phyloP scores from a whole-genome alignment of 2,113 vertebrate species.

The Cynopterus brachyotis region DNA sequence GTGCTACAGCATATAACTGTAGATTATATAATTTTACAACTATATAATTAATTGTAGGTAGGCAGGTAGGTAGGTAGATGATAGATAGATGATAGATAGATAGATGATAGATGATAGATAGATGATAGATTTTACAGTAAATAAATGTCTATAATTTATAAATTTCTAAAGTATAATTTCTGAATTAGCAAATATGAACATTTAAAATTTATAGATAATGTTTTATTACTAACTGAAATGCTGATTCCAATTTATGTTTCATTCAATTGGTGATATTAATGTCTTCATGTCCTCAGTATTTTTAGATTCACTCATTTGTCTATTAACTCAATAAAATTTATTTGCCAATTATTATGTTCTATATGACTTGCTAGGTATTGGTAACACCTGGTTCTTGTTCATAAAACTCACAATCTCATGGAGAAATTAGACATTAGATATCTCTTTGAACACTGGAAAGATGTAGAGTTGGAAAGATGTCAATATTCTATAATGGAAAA shows the following conservation, averaged over 20 bases:
- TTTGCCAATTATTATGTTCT: background rate
- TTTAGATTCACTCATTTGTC: background rate
- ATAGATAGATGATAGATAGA: too few species aligned
- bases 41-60: too few species aligned
- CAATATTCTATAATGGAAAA: background rate
- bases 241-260: background rate
- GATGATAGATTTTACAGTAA: background rate
- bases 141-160: background rate
- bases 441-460: background rate
- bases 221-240: background rate
- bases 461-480: background rate
- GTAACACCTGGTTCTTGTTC: background rate
- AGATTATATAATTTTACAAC: too few species aligned
- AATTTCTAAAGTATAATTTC: background rate
- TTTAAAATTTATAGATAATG: background rate
- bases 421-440: background rate
- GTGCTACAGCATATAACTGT: background rate
- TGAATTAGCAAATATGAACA: background rate
- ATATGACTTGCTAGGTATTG: background rate
- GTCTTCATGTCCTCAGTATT: background rate
- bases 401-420: background rate
- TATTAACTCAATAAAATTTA: background rate
- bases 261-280: background rate
- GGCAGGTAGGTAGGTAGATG: too few species aligned
- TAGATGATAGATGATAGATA: fast-evolving